Conservation (phyloP, 2,888 invertebrate genomes). For the Azorinus chamasolen region DNA sequence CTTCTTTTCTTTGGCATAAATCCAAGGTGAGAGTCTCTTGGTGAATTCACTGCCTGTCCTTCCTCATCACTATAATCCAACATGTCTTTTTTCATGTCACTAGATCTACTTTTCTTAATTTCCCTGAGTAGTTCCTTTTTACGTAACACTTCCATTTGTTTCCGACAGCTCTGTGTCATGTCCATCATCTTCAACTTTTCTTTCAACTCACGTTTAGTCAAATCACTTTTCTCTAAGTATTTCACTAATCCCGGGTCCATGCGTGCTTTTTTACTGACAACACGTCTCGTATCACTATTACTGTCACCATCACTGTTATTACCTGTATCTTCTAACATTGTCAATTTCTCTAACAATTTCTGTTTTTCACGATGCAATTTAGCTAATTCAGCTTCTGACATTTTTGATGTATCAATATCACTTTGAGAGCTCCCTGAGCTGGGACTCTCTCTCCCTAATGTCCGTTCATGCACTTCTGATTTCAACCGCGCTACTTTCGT, state of each 20-base stretch:
- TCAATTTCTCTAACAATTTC: conserved; percentile 82
- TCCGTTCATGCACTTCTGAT: conserved; percentile 63
- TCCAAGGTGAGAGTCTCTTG: conserved; percentile 74
- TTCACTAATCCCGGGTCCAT: conserved; percentile 61
- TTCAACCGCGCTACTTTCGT: conserved; percentile 59
- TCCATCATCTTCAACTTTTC: conserved; percentile 72
- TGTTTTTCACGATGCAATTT: conserved; percentile 84
- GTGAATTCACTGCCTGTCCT: conserved; percentile 70
- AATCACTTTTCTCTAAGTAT: conserved; percentile 56
- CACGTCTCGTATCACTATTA: conserved; percentile 63
- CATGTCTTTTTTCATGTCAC: conserved; percentile 57
- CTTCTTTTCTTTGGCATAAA: conserved; percentile 77
- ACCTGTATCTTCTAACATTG: conserved; percentile 81
- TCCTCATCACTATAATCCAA: conserved; percentile 73
- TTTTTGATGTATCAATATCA: conserved; percentile 88
- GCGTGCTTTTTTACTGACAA: conserved; percentile 69
- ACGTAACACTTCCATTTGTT: conserved; percentile 81
- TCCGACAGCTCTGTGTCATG: conserved; percentile 77
- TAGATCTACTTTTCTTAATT: conserved; percentile 60
- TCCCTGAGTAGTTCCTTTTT: conserved; percentile 69
- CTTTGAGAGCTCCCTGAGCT: conserved; percentile 77
- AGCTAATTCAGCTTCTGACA: conserved; percentile 82
- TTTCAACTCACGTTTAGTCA: conserved; percentile 61
- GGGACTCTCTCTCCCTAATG: conserved; percentile 70
- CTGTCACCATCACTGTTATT: conserved; percentile 77